Conservation (phyloP, 2,113 vertebrate genomes). For the Elgaria multicarinata region DNA sequence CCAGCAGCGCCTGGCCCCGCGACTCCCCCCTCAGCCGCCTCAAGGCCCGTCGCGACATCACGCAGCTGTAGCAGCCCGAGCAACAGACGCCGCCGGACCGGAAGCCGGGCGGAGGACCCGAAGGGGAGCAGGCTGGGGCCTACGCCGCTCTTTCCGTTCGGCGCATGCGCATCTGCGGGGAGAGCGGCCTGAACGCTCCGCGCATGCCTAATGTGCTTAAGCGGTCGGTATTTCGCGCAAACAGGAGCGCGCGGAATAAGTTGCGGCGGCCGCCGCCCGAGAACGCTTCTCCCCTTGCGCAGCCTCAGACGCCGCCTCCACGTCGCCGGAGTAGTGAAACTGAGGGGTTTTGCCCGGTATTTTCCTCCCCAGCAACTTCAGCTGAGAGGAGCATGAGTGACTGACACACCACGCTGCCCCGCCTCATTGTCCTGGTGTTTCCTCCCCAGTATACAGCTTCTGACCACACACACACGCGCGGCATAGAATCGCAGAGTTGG, state of each 20-base stretch:
- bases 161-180: neutral
- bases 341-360: no score
- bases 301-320: neutral
- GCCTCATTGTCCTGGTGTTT: no score
- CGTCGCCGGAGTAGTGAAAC: neutral
- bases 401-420: no score
- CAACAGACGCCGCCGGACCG: neutral
- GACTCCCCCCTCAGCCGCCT: slow-evolving; percentile 88
- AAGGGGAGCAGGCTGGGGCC: neutral
- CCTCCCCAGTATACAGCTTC: no score
- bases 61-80: neutral
- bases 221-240: neutral
- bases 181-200: neutral
- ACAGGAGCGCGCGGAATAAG: neutral
- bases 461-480: no score
- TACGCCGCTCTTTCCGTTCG: neutral
- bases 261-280: neutral
- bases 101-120: neutral
- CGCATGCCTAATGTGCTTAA: neutral
- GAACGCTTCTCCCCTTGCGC: no score
- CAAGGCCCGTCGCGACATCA: slow-evolving; percentile 91
- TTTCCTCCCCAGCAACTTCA: no score
- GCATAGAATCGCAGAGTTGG: no score
- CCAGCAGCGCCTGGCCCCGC: slow-evolving; percentile 87
- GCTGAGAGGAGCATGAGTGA: no score